Base-by-base conservation (phyloP, 2,888 invertebrate species). In the Latrodectus hesperus region DNA sequence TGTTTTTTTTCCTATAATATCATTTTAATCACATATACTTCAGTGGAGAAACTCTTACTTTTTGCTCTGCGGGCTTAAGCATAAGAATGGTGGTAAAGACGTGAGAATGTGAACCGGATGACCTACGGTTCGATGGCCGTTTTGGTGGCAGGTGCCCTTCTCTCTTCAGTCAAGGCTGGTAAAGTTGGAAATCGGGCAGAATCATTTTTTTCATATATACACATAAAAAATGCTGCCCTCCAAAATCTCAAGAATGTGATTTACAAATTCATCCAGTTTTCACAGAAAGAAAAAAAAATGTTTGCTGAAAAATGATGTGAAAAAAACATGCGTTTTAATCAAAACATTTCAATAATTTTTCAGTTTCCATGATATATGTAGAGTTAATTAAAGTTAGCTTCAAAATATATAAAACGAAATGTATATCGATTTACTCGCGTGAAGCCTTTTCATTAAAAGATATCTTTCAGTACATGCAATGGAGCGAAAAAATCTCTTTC, bases 221-320 rank as follows among this genome's bases (percentile, higher is more conserved):
- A 60, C 60, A 16, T 14, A 16, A 6, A 14, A 12, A 16, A 10
- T 60, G 60, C 5, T 38, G 12, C 60, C 60, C 0, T 6, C 51
- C 74, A 74, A 79, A 79, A 79, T 79, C 60, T 74, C 84, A 85
- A 68, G 79, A 85, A 55, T 6, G 8, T 60, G 10, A 14, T 60
- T 60, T 60, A 16, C n/a, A 16, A 16, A 12, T 55, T 6, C 55
- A 16, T 60, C 60, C 60, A 38, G 6, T 60, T 60, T 60, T 60
- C 60, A 10, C 10, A n/a, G 10, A 16, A n/a, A 60, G 55, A 38
- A 38, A 38, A 38, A 38, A 38, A 38, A 38, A 5, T 3, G 38
- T 38, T 38, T 38, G 38, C 38, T 38, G 38, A 38, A 38, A 38
- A 3, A 38, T 38, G 38, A 1, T 38, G 38, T 38, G 38, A n/a